Evolutionary conservation across 1,140 invertebrate genomes (phyloP), one percentile per base, ranked within the genome.

Genomic region (Agrilus planipennis): DNA sequence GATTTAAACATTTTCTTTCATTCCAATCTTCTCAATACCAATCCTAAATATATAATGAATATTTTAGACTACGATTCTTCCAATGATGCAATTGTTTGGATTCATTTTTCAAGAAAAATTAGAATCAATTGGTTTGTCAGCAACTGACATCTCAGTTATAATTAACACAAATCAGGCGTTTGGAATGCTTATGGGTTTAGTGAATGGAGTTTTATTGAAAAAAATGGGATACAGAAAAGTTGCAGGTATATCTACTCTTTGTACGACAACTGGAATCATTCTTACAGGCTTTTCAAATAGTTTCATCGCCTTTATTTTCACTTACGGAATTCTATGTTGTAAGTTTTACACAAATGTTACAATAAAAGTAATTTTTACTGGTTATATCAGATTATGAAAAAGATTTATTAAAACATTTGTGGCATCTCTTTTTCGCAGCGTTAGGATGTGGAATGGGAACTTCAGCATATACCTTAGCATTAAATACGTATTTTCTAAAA

Each of bases 71-170:
- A 71, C 71, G 27, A 58, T 69, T 10, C 58, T 78, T 36, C 71
- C 74, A 7, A 61, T 77, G n/a, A 54, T 78, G 25, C 76, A 79
- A 53, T 73, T 71, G 42, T 79, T 81, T 46, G 77, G 76, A 1
- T 64, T 80, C 12, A 60, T 80, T 19, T 80, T 77, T 51, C 72
- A 72, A 25, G 74, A 76, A 30, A 71, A 66, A 42, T 72, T 79
- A 25, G 39, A 54, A 1, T 51, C 64, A 7, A 50, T 79, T 18
- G 73, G 70, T 31, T 67, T 80, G 45, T 66, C 60, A 41, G 71
- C 68, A 34, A 73, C 73, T 1, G 62, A 79, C 58, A 72, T 70
- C 9, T 75, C 77, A 2, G 70, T 74, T 7, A 72, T 80, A 41
- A 72, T 79, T 43, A 81, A 79, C 51, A 68, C 74, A 35, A 74